These are phyloP conservation scores for Polyodon spathula DNA, from an alignment of 2,113 vertebrate genomes.

Conservation along the genomic window DNA sequence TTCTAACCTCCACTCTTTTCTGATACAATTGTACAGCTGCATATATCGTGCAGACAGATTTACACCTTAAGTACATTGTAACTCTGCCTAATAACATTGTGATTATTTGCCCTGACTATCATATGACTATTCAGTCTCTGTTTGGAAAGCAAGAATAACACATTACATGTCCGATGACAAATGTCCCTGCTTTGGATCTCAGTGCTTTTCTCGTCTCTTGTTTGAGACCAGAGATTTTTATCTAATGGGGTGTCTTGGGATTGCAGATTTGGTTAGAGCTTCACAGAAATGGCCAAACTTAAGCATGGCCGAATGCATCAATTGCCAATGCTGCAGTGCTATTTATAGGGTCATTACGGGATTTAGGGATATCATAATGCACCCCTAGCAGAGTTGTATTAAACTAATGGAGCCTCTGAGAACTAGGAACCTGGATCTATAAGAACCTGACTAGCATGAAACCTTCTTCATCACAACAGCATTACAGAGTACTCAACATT, in stretches of 20 bases:
- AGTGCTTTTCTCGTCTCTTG: slow-evolving; percentile 24
- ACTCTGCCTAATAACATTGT: too few relatives aligned
- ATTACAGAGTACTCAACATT: too few relatives aligned
- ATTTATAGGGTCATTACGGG: not conserved
- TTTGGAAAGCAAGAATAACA: not conserved
- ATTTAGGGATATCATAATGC: not conserved
- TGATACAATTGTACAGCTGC: too few relatives aligned
- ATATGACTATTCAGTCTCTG: not conserved
- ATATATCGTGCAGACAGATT: too few relatives aligned
- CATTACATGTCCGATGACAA: slow-evolving; percentile 22
- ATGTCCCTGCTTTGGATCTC: slow-evolving; percentile 23
- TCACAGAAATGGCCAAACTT: not conserved
- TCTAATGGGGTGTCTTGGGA: not conserved
- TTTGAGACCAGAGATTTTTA: not conserved
- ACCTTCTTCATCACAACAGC: too few relatives aligned
- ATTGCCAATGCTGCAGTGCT: not conserved
- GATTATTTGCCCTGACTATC: too few relatives aligned
- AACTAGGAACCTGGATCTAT: too few relatives aligned
- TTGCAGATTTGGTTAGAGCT: not conserved
- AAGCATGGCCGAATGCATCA: not conserved
- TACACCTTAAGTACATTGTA: too few relatives aligned
- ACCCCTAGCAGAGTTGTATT: too few relatives aligned
- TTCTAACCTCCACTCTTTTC: too few relatives aligned
- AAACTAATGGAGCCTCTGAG: too few relatives aligned
- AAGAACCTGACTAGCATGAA: too few relatives aligned